Evolutionary conservation across 2,888 invertebrate genomes (phyloP).

Genomic region (Aspidapion aeneum): DNA sequence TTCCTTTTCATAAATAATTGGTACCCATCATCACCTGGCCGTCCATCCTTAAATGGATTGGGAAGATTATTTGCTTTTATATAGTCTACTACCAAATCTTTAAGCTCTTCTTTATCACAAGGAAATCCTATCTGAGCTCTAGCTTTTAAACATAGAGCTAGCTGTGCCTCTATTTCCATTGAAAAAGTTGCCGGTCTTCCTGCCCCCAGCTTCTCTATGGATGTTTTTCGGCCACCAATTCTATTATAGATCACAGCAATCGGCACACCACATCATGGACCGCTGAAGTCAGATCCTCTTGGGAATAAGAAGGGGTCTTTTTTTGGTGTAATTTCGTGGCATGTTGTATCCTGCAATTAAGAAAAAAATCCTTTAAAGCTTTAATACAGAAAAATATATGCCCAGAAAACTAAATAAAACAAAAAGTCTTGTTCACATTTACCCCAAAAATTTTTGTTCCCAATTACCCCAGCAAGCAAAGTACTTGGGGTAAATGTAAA

Average conservation of each 20-base stretch:
- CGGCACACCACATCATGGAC: conserved; percentile 21
- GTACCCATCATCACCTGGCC: conserved; percentile 28
- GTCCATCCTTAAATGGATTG: conserved; percentile 20
- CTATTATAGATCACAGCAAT: conserved; percentile 22
- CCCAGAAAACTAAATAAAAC: neutral
- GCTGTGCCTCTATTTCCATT: neutral
- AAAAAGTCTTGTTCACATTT: neutral
- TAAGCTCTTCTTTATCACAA: conserved; percentile 28
- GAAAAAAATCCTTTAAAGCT: neutral
- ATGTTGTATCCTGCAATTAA: conserved; percentile 9
- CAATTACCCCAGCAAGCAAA: conserved; percentile 14
- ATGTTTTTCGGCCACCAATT: conserved; percentile 20
- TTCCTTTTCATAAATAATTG: conserved; percentile 23
- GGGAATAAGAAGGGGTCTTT: conserved; percentile 10
- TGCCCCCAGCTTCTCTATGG: conserved; percentile 16
- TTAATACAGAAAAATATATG: neutral
- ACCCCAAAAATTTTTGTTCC: conserved; percentile 6
- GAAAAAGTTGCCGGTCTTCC: neutral
- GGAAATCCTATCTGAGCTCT: conserved; percentile 29
- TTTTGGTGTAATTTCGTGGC: conserved; percentile 12
- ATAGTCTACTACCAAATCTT: conserved; percentile 17
- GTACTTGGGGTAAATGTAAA: conserved; percentile 13
- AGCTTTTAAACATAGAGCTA: conserved; percentile 21
- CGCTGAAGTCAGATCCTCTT: conserved; percentile 16
- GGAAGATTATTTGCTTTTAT: conserved; percentile 11